Evolutionary conservation across 2,113 vertebrate genomes (phyloP).

Genomic region (Cyphomyrus plagiostoma): DNA sequence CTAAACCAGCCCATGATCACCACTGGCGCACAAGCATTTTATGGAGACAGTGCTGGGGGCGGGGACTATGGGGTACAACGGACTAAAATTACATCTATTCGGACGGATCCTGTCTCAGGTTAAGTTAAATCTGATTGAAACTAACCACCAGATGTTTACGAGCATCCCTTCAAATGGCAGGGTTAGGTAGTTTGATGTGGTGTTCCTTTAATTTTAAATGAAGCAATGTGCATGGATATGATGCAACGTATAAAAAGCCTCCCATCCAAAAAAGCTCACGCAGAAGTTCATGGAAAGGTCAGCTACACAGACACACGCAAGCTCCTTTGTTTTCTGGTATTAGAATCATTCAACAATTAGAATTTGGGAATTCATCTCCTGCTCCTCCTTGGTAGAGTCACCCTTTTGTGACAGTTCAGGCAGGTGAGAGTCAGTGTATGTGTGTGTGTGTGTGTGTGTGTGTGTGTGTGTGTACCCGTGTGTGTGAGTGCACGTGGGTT

Average conservation of each 20-base stretch:
- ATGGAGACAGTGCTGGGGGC: neutral
- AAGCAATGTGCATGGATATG: neutral
- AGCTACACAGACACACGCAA: constrained; percentile 34
- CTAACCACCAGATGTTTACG: constrained; percentile 1
- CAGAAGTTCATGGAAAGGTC: constrained; percentile 45
- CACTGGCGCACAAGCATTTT: neutral
- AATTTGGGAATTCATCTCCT: constrained; percentile 29
- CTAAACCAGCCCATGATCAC: constrained; percentile 16
- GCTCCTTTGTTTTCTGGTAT: constrained; percentile 30
- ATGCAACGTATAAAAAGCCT: constrained; percentile 17
- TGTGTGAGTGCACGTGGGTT: neutral
- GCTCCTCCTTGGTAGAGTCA: neutral
- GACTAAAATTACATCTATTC: constrained; percentile 13
- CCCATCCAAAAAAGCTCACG: constrained; percentile 19
- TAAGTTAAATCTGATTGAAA: constrained; percentile 18
- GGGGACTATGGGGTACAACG: neutral
- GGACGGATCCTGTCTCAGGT: neutral
- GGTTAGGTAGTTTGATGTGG: neutral
- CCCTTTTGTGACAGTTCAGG: constrained; percentile 36
- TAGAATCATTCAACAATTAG: constrained; percentile 40
- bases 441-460: neutral
- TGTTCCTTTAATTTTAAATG: neutral
- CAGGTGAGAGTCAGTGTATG: constrained; percentile 33
- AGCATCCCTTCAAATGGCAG: constrained; percentile 16
- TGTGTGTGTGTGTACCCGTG: neutral